Percentiles rank a stretch among this genome's conserved stretches.
Evolutionary conservation across 2,113 vertebrate species (phyloP).

Genomic region (Anguilla japonica): DNA sequence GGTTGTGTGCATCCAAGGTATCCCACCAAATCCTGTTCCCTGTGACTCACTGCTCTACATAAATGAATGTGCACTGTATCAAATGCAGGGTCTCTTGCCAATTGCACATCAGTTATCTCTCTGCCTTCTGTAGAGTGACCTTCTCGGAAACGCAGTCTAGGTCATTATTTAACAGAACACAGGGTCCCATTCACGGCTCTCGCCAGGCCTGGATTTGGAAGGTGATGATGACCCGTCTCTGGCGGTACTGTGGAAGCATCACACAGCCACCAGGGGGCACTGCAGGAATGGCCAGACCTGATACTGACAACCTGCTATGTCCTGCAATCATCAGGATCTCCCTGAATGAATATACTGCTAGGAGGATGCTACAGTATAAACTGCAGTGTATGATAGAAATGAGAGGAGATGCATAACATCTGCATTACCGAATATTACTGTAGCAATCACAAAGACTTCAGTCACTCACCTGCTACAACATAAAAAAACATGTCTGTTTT

Average conservation of each 20-base stretch:
- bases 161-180: constrained; percentile 34
- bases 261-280: constrained; percentile 11
- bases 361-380: not conserved
- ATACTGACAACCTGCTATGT: not conserved
- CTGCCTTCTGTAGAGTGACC: constrained; percentile 23
- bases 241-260: not conserved
- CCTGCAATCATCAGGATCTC: not conserved
- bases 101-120: constrained; percentile 52
- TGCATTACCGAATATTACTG: not conserved
- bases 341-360: not conserved
- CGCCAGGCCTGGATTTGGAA: not conserved
- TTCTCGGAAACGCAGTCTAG: not conserved
- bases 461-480: not conserved
- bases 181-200: constrained; percentile 43
- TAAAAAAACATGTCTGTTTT: not conserved
- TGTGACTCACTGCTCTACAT: not conserved
- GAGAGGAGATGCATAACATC: not conserved
- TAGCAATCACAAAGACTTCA: not conserved
- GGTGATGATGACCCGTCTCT: not conserved
- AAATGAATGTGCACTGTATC: not conserved
- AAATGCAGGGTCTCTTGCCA: constrained; percentile 24
- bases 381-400: not conserved
- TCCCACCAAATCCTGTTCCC: not conserved
- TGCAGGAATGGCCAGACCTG: not conserved
- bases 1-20: not conserved